A percentile compares a stretch with the other conserved stretches of the same genome.
phyloP scores from a whole-genome alignment of 2,797 vertebrate genomes.

The Picus viridis region DNA sequence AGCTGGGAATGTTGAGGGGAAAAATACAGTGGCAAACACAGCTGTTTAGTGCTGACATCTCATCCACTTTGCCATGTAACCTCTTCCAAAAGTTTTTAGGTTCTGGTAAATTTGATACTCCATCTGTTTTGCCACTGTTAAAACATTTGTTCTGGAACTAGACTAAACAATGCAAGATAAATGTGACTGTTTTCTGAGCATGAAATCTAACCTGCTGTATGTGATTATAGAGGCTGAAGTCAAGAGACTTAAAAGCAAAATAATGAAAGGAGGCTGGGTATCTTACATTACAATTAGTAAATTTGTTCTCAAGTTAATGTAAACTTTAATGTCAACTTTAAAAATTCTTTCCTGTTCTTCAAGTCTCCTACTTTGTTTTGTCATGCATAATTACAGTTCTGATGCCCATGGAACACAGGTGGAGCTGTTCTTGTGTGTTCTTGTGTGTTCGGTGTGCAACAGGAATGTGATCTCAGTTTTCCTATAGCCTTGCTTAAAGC shows the following conservation, averaged over 20 bases:
- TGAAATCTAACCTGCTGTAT: not conserved
- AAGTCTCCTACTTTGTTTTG: not conserved
- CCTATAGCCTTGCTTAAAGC: not conserved
- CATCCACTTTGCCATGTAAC: not conserved
- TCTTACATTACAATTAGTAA: not conserved
- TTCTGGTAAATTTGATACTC: not conserved
- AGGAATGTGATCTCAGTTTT: not conserved
- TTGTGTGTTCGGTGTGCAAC: not conserved
- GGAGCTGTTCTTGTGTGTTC: not conserved
- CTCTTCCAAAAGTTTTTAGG: not conserved
- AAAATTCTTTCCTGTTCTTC: not conserved
- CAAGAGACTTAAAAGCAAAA: not conserved
- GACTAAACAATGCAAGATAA: not conserved
- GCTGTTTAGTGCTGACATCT: not conserved
- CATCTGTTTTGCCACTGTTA: not conserved
- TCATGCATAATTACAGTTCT: not conserved
- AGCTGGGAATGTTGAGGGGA: not conserved
- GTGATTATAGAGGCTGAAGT: not conserved
- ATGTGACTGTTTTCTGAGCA: not conserved
- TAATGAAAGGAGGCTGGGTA: not conserved
- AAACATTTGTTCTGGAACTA: not conserved
- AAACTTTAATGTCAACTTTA: not conserved
- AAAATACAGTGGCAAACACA: not conserved
- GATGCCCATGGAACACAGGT: not conserved
- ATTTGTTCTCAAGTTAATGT: not conserved